Evolutionary conservation across 2,888 invertebrate species (phyloP), one percentile per base, ranked within the genome.

Genomic region (Pachydiplax longipennis): DNA sequence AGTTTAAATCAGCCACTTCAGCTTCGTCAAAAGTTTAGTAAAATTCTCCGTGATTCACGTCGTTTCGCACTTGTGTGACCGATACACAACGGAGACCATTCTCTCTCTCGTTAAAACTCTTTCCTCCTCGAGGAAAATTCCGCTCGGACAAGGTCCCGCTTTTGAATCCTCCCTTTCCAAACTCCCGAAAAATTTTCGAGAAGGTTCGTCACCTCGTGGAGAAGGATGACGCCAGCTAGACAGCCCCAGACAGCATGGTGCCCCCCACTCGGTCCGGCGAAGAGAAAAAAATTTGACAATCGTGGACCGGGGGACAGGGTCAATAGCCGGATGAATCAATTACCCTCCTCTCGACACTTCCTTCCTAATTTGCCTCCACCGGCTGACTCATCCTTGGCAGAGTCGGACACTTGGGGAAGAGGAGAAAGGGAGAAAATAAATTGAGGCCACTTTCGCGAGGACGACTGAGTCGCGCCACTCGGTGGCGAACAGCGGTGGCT

Each of bases 281-380:
- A 83, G 61, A 83, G 58, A 53, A 44, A 44, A 44, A 58, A 53
- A 83, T 35, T 61, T 83, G 83, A 83, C 83, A 83, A 15, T 37
- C 82, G 82, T 48, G 15, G 48, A 48, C 83, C 83, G 58, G 31
- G 31, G 83, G 83, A 83, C 58, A 25, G 58, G 58, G 83, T 83
- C 83, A 83, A 83, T 22, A 58, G 35, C 35, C 83, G 58, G 83
- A 83, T 58, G 83, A 83, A 83, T 83, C 83, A 83, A 83, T 83
- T 83, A 83, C 35, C 31, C n/a, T 83, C 58, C 31, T 83, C 31
- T 58, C 83, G 25, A 31, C 25, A 35, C 18, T 35, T 15, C 58
- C 25, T 35, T 37, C 31, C 65, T 65, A 65, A 65, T 65, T 65
- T 65, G 65, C 37, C 80, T 80, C 80, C 12, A 18, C 81, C 8